Conservation (phyloP, 1,140 invertebrate species). For the Trichoplusia ni region DNA sequence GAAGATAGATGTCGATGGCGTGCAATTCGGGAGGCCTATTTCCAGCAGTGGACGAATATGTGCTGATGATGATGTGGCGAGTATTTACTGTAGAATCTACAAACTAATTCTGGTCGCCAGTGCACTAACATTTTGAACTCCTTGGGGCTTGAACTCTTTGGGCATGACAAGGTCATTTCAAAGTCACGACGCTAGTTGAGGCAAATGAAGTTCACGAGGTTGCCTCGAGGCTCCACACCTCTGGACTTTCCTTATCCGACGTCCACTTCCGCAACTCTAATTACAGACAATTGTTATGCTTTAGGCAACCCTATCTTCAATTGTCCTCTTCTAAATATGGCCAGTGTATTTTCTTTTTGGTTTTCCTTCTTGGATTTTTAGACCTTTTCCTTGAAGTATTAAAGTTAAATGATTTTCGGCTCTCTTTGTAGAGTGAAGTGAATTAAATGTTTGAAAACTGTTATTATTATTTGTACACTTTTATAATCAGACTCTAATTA, state of each 20-base stretch:
- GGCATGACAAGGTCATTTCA: conserved; percentile 39
- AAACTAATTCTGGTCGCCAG: too few species aligned
- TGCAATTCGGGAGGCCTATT: too few species aligned
- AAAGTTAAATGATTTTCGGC: too few species aligned
- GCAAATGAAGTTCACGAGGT: conserved; percentile 45
- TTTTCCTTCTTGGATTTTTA: background rate
- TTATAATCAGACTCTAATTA: conserved; percentile 13
- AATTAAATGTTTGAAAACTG: background rate
- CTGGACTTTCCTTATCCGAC: conserved; percentile 51
- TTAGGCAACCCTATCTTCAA: conserved; percentile 26
- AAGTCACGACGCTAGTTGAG: conserved; percentile 46
- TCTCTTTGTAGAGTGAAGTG: too few species aligned
- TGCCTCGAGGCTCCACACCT: conserved; percentile 37
- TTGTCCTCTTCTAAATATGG: conserved; percentile 31
- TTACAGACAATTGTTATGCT: conserved; percentile 37
- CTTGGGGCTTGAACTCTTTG: too few species aligned
- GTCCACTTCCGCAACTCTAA: conserved; percentile 46
- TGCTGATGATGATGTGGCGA: too few species aligned
- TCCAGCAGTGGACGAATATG: too few species aligned
- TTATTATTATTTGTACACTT: conserved; percentile 7
- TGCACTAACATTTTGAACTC: too few species aligned
- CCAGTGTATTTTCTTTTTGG: background rate
- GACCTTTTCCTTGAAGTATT: background rate
- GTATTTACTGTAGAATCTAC: too few species aligned
- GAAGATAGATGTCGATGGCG: too few species aligned